Conservation (phyloP, 2,113 vertebrate species). For the Sapayoa aenigma region DNA sequence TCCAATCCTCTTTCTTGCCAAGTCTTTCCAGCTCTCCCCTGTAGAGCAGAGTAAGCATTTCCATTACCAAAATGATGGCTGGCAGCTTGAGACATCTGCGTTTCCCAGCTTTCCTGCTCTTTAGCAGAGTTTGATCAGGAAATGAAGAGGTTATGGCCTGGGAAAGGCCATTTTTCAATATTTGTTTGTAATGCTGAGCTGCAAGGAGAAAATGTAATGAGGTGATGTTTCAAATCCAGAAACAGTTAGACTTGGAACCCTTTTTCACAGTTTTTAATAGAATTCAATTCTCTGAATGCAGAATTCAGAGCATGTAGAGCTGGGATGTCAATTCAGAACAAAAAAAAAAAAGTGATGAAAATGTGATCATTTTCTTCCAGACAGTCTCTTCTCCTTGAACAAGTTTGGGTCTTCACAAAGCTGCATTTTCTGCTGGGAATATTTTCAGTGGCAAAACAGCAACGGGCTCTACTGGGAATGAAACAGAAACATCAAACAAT, state of each 20-base stretch:
- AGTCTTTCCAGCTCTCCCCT: background rate
- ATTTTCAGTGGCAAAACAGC: constrained; percentile 27
- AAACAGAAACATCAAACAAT: constrained; percentile 57
- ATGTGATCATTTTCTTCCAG: background rate
- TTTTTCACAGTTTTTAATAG: background rate
- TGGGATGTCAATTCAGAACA: background rate
- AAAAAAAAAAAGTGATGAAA: background rate
- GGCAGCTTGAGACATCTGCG: constrained; percentile 14
- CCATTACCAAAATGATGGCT: background rate
- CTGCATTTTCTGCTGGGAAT: constrained; percentile 38
- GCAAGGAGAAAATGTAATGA: background rate
- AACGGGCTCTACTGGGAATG: background rate
- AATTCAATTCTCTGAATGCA: background rate
- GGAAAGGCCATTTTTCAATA: background rate
- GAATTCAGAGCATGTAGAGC: background rate
- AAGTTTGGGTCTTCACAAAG: background rate
- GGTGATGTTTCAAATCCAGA: background rate
- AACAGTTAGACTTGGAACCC: background rate
- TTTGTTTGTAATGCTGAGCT: background rate
- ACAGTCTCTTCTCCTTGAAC: constrained; percentile 5
- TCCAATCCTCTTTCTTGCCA: background rate
- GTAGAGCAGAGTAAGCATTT: constrained; percentile 2
- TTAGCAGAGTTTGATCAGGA: background rate
- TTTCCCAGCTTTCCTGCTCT: background rate
- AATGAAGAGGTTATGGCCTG: background rate